phyloP scores from a whole-genome alignment of 2,797 vertebrate genomes.

The Enteromius afrohamiltoni region DNA sequence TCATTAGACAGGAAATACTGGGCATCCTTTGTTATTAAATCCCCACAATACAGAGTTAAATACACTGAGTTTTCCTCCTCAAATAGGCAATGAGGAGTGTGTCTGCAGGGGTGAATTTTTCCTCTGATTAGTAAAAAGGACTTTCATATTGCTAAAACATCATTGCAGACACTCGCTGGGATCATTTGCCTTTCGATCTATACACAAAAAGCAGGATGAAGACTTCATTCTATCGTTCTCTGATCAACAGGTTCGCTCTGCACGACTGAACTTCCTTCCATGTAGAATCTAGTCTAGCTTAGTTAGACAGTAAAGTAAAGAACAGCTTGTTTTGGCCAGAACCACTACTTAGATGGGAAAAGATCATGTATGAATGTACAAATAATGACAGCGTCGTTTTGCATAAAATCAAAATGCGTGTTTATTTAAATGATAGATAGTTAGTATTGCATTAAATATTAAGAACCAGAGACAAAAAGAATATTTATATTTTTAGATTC shows the following conservation, averaged over 20 bases:
- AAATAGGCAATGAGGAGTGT: neutral
- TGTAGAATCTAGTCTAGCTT: neutral
- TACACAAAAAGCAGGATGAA: slow-evolving; percentile 2
- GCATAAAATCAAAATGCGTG: too few species aligned
- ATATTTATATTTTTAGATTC: neutral
- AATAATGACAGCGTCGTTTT: too few species aligned
- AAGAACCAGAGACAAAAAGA: too few species aligned
- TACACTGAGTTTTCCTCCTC: neutral
- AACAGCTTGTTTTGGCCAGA: neutral
- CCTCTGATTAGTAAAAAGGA: neutral
- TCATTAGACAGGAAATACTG: neutral
- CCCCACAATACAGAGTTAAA: neutral
- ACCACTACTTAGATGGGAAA: neutral
- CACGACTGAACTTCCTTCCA: neutral
- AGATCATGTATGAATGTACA: too few species aligned
- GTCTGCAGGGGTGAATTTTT: neutral
- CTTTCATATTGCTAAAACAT: neutral
- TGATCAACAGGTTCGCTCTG: neutral
- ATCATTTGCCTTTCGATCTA: neutral
- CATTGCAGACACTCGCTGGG: neutral
- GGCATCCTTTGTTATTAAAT: neutral
- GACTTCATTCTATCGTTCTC: neutral
- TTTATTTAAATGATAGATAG: too few species aligned
- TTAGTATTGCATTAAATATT: neutral
- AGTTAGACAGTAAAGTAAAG: neutral